These are phyloP conservation scores for Centropyge bicolor DNA, from an alignment of 2,797 vertebrate species.

Conservation along the genomic window DNA sequence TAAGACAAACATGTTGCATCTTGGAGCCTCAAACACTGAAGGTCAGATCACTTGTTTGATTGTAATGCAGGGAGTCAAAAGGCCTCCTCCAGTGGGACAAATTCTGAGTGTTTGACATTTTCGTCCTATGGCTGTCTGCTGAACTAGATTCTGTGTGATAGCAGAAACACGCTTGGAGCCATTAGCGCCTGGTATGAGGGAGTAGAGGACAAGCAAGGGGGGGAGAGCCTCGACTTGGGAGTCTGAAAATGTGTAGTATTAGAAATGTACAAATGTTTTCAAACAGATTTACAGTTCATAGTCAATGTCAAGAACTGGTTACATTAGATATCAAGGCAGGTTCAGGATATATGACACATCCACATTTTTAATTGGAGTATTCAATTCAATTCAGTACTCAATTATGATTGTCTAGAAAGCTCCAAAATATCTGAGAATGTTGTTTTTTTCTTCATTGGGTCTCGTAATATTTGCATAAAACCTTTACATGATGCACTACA, in stretches of 20 bases:
- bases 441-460: conserved; percentile 6
- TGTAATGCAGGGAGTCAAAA: conserved; percentile 40
- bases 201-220: conserved; percentile 25
- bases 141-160: conserved; percentile 46
- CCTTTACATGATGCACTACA: background rate
- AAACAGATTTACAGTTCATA: no score
- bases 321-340: background rate
- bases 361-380: no score
- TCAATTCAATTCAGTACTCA: no score
- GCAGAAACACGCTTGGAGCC: conserved; percentile 34
- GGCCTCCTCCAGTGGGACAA: conserved; percentile 25
- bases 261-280: no score
- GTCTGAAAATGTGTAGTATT: background rate
- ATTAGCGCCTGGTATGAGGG: conserved; percentile 25
- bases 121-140: conserved; percentile 32
- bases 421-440: conserved; percentile 3
- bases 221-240: background rate
- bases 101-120: conserved; percentile 47
- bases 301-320: no score
- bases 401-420: background rate
- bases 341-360: no score
- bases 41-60: conserved; percentile 52
- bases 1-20: conserved; percentile 1
- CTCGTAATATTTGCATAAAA: conserved; percentile 12
- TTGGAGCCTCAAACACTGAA: conserved; percentile 20